phyloP scores from a whole-genome alignment of 2,797 vertebrate species.

The Intellagama lesueurii region DNA sequence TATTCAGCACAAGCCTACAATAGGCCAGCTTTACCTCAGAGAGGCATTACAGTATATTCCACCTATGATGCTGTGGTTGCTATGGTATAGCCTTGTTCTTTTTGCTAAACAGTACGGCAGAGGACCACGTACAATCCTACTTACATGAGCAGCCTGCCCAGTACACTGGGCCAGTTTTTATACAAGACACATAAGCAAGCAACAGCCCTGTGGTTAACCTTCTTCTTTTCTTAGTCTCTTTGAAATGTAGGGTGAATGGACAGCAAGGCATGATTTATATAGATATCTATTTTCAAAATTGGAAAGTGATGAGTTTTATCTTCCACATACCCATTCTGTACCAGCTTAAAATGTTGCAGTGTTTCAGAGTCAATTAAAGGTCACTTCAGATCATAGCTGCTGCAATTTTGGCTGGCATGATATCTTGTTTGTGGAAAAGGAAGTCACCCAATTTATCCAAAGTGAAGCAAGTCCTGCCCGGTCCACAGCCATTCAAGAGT shows the following conservation, averaged over 20 bases:
- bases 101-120: neutral
- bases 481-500: neutral
- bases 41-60: neutral
- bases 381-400: neutral
- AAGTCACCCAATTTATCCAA: neutral
- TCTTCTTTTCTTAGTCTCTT: neutral
- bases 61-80: constrained; percentile 2
- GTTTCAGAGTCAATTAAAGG: neutral
- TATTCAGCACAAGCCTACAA: constrained; percentile 23
- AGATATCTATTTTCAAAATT: neutral
- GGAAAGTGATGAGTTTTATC: neutral
- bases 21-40: neutral
- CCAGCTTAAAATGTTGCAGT: neutral
- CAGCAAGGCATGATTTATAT: neutral
- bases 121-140: constrained; percentile 9
- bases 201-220: neutral
- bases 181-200: neutral
- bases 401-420: too few relatives aligned
- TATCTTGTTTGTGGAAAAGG: neutral
- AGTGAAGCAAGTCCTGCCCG: neutral
- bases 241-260: neutral
- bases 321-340: neutral
- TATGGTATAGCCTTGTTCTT: constrained; percentile 15
- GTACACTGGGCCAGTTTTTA: neutral
- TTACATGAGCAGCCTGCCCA: constrained; percentile 10